Conservation (phyloP, 2,797 vertebrate genomes). For the Crypturellus tataupa region DNA sequence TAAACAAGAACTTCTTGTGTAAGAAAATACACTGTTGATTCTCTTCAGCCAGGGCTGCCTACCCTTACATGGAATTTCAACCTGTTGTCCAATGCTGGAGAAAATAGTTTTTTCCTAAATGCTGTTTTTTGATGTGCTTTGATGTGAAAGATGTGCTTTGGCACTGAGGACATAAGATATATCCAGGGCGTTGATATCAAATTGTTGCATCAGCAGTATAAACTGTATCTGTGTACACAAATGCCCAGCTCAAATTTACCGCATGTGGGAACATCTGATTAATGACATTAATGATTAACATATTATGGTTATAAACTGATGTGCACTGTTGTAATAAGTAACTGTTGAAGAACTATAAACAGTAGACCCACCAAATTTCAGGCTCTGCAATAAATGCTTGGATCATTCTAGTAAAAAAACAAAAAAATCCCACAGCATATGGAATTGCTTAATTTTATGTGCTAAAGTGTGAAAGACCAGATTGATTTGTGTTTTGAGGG, state of each 20-base stretch:
- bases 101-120: background rate
- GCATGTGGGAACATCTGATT: background rate
- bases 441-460: constrained; percentile 37
- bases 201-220: background rate
- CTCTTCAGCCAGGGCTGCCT: background rate
- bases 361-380: background rate
- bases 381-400: background rate
- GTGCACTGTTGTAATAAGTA: background rate
- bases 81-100: no score
- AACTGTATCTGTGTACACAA: background rate
- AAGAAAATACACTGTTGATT: background rate
- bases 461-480: constrained; percentile 55
- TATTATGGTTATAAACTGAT: background rate
- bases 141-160: background rate
- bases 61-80: background rate
- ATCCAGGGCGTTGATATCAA: background rate
- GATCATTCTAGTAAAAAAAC: no score
- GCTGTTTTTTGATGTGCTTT: background rate
- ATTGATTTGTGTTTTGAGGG: constrained; percentile 52
- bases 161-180: background rate
- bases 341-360: background rate
- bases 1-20: background rate
- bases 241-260: background rate
- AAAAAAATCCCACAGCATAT: constrained; percentile 1
- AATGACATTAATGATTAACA: background rate